Base-by-base conservation (phyloP, 2,797 vertebrate genomes). In the Potorous gilbertii region DNA sequence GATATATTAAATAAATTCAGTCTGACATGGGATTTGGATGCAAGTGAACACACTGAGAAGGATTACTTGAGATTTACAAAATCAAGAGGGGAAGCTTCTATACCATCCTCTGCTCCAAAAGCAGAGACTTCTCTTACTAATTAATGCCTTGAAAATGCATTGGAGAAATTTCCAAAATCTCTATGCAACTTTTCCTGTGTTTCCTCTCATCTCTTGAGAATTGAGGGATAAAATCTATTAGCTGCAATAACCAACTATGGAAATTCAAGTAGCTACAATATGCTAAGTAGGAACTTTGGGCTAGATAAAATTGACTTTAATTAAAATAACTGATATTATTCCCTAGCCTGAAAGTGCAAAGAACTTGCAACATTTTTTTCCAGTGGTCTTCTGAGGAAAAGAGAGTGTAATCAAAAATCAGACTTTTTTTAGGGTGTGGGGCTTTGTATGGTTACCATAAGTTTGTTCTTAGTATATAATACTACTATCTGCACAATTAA, bases 31-130 rank as follows among this genome's bases (percentile, higher is more conserved):
- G 92, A 55, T 93, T 95, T 96, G 94, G 56, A 95, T 95, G 92
- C 4, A 59, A 93, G 29, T 91, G 54, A 97, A 92, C 94, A 97
- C 16, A 96, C 46, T 90, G 56, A 91, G 54, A 92, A 74, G 52
- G 74, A 96, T 95, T 95, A 96, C 27, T 93, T 92, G 89, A 97
- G 66, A 97, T 97, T 97, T 96, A 95, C 95, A 96, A 92, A 96
- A 95, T 16, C 81, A 94, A 96, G 93, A 95, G 92, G 95, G 52
- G 34, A 91, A 94, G 97, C 52, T 91, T 94, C 10, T 4, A 87
- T 50, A 54, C n/a, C 27, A 31, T 92, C 27, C 87, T 9, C 3
- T 90, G 90, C 54, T 54, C 91, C 94, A 93, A 97, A 91, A 94
- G 54, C 54, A 55, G 95, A 90, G 54, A 54, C 56, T 9, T 66